Conservation (phyloP, 2,113 vertebrate species). For the Ictidomys tridecemlineatus region DNA sequence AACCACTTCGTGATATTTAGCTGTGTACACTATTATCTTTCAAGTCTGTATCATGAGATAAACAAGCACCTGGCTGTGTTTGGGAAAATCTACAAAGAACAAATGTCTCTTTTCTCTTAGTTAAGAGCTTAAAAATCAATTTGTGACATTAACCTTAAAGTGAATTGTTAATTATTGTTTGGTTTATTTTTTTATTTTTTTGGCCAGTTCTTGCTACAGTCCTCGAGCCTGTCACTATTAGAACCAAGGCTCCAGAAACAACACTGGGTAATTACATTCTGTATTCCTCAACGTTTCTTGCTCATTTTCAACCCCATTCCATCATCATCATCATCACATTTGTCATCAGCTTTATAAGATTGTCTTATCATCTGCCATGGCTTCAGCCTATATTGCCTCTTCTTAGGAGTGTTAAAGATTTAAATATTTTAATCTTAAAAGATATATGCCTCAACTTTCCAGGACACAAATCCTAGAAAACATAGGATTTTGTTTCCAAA, state of each 20-base stretch:
- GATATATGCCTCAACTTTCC: neutral
- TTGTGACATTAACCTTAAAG: constrained; percentile 42
- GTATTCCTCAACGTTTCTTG: neutral
- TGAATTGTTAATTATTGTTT: constrained; percentile 48
- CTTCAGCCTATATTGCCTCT: neutral
- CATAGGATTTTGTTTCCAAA: constrained; percentile 44
- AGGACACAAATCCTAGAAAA: constrained; percentile 44
- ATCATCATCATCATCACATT: neutral
- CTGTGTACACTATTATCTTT: neutral
- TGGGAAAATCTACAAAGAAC: neutral
- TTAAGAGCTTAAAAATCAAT: constrained; percentile 34
- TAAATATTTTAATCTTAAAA: constrained; percentile 9
- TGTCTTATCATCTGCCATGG: neutral
- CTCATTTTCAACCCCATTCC: neutral
- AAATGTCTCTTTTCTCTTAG: constrained; percentile 12
- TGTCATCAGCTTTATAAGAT: constrained; percentile 16
- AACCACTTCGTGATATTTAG: neutral
- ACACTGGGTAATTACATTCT: constrained; percentile 81
- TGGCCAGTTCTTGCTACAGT: constrained; percentile 67
- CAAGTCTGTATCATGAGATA: neutral
- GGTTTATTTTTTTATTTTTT: constrained; percentile 65
- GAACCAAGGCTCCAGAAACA: constrained; percentile 81
- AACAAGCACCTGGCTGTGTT: neutral
- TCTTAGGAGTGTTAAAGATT: neutral
- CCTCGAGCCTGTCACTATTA: constrained; percentile 78